A percentile compares a stretch with the other conserved stretches of the same genome.
These are phyloP conservation scores for Ellobius talpinus DNA, from an alignment of 2,113 vertebrate species.

Conservation along the genomic window DNA sequence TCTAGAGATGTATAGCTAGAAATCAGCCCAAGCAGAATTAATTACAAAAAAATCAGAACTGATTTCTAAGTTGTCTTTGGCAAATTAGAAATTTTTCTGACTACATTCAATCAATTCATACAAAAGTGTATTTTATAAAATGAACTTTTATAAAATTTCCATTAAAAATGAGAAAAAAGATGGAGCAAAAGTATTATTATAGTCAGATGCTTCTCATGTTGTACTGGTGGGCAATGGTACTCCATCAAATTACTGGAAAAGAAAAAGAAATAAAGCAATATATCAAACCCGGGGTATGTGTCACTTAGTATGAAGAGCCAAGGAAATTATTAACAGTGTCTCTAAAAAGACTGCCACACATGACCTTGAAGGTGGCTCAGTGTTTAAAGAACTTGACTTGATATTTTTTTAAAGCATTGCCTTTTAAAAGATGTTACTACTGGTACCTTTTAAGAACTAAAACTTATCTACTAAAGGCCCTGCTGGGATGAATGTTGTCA, in stretches of 20 bases:
- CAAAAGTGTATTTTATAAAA: slow-evolving; percentile 1
- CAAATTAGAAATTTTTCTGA: background rate
- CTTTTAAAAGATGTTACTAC: slow-evolving; percentile 10
- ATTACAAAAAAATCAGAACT: background rate
- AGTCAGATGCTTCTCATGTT: background rate
- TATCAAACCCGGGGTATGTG: background rate
- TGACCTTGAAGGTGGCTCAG: background rate
- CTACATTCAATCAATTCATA: background rate
- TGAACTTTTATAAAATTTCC: background rate
- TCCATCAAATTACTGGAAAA: background rate
- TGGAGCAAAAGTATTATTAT: background rate
- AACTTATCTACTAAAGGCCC: slow-evolving; percentile 40
- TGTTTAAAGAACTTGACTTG: background rate
- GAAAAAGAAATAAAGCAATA: background rate
- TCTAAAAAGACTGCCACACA: background rate
- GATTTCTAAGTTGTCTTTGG: background rate
- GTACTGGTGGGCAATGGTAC: background rate
- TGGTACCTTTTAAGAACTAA: slow-evolving; percentile 38
- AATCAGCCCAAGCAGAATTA: background rate
- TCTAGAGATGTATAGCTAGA: too few species aligned
- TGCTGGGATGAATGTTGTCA: background rate
- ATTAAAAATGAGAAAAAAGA: background rate
- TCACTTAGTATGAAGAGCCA: background rate
- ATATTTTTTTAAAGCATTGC: background rate
- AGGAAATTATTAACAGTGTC: background rate